A percentile compares a stretch with the other conserved stretches of the same genome.
Evolutionary conservation across 2,113 vertebrate genomes (phyloP).

Genomic region (Melanotaenia duboulayi): DNA sequence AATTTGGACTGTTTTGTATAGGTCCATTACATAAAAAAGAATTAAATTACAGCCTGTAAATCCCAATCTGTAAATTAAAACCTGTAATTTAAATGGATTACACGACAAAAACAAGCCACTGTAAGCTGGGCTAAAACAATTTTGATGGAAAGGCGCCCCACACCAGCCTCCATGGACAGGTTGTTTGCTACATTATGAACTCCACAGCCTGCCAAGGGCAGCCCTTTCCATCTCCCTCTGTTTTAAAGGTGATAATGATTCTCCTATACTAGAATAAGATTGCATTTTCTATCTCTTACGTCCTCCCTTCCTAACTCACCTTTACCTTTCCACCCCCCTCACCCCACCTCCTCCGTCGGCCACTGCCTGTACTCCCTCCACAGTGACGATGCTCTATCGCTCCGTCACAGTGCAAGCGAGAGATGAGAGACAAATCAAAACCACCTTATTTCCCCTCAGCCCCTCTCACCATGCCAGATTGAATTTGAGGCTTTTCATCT

Average conservation of each 20-base stretch:
- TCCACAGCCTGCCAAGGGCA: conserved; percentile 58
- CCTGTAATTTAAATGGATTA: background rate
- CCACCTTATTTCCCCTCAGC: conserved; percentile 75
- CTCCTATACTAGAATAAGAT: conserved; percentile 76
- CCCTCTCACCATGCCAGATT: conserved; percentile 75
- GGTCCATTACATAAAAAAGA: no score
- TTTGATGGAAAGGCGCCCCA: conserved; percentile 24
- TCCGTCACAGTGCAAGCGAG: conserved; percentile 60
- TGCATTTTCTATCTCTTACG: conserved; percentile 74
- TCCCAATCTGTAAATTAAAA: no score
- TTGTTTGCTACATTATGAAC: conserved; percentile 44
- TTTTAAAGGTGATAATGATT: conserved; percentile 79
- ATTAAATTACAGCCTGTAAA: no score
- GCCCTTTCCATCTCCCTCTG: conserved; percentile 60
- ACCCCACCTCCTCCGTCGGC: conserved; percentile 32
- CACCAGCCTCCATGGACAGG: background rate
- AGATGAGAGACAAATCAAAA: conserved; percentile 78
- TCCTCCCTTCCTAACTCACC: conserved; percentile 62
- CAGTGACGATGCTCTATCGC: conserved; percentile 62
- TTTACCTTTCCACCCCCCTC: conserved; percentile 56
- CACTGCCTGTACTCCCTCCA: conserved; percentile 41
- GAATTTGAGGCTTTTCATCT: conserved; percentile 81
- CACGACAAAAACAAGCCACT: background rate
- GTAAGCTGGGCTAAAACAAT: conserved; percentile 20
- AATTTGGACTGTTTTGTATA: no score